These are phyloP conservation scores for Epinephelus cyanopodus DNA, from an alignment of 2,113 vertebrate genomes.

Conservation along the genomic window DNA sequence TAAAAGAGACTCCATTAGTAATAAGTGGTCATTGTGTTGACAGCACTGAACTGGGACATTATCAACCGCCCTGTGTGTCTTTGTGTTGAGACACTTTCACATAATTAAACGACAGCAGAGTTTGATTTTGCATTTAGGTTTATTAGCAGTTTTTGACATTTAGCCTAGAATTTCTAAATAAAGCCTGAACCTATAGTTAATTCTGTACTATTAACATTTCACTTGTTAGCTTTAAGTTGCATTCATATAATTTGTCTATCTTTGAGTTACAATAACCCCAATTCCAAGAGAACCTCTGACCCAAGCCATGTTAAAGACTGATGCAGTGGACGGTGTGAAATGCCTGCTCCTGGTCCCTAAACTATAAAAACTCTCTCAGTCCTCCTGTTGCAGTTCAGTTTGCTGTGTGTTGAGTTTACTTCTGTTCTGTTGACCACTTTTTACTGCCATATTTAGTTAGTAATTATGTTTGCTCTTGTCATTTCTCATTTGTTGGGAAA, in stretches of 20 bases:
- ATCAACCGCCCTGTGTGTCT: too few species aligned
- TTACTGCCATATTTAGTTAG: not conserved
- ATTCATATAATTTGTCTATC: not conserved
- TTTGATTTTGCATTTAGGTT: not conserved
- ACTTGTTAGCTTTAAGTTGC: not conserved
- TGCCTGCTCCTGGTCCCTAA: too few species aligned
- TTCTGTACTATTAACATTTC: too few species aligned
- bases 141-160: not conserved
- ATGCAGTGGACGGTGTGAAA: not conserved
- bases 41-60: too few species aligned
- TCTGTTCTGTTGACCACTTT: not conserved
- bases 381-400: not conserved
- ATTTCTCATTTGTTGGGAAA: not conserved
- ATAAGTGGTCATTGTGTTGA: too few species aligned
- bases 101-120: not conserved
- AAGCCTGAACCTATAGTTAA: too few species aligned
- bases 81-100: not conserved
- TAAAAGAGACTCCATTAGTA: too few species aligned
- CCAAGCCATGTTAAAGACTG: not conserved
- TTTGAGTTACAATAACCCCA: not conserved
- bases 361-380: not conserved
- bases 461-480: not conserved
- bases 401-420: not conserved
- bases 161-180: not conserved
- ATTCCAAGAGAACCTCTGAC: not conserved